Conservation (phyloP, 2,888 invertebrate species). For the Cephus rjabovi region DNA sequence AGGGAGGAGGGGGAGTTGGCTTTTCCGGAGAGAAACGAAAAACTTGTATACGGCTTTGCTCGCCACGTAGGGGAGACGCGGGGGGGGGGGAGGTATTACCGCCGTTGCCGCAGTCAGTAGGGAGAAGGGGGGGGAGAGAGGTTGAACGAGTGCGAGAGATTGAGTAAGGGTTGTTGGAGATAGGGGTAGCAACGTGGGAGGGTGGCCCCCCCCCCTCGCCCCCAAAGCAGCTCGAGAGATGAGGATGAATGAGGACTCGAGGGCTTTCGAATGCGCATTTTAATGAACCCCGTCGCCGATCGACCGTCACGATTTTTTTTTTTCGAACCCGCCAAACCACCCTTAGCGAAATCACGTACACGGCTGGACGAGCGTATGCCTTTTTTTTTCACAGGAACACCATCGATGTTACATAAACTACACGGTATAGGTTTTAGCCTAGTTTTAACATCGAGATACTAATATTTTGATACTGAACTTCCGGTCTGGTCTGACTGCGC, state of each 20-base stretch:
- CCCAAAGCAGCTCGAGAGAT: not conserved
- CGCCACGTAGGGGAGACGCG: not conserved
- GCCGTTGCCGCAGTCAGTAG: not conserved
- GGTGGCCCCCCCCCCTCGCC: not conserved
- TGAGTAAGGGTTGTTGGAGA: conserved; percentile 7
- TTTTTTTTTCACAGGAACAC: not conserved
- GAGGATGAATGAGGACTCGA: conserved; percentile 25
- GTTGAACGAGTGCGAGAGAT: not conserved
- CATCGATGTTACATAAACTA: not conserved
- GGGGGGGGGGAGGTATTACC: not conserved
- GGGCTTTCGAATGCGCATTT: conserved; percentile 37
- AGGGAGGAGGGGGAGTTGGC: not conserved
- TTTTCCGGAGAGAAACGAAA: not conserved
- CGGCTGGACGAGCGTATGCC: not conserved
- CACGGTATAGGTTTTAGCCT: not conserved
- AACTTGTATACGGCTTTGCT: not conserved
- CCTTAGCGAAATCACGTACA: not conserved
- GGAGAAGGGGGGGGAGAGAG: not conserved
- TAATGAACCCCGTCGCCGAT: conserved; percentile 31
- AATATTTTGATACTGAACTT: not conserved
- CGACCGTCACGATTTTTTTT: conserved; percentile 13
- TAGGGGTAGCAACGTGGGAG: conserved; percentile 15
- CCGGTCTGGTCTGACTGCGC: not conserved
- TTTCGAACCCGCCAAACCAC: conserved; percentile 7
- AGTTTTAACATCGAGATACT: not conserved